A percentile compares a stretch with the other conserved stretches of the same genome.
These are phyloP conservation scores for Papilio helenus DNA, from an alignment of 1,140 invertebrate genomes.

Conservation along the genomic window DNA sequence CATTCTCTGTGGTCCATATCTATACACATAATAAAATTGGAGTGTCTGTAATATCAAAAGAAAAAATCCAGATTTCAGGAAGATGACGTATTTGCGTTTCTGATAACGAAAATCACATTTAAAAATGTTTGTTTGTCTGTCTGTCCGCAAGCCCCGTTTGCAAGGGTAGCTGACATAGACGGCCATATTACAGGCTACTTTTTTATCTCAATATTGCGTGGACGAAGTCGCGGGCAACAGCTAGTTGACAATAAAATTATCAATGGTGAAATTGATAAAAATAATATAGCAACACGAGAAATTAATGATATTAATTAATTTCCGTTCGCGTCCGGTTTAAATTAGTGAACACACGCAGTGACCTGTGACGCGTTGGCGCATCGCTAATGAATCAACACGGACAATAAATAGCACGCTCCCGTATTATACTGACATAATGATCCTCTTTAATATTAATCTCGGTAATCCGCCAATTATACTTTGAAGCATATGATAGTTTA, in stretches of 20 bases:
- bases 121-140: too few relatives aligned
- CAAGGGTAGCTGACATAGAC: too few relatives aligned
- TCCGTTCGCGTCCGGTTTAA: conserved; percentile 39
- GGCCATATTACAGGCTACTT: too few relatives aligned
- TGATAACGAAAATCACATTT: too few relatives aligned
- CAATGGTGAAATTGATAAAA: background rate
- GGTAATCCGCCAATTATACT: background rate
- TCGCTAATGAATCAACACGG: conserved; percentile 39
- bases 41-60: too few relatives aligned
- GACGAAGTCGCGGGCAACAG: too few relatives aligned
- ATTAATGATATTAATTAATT: conserved; percentile 31
- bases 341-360: conserved; percentile 43
- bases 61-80: too few relatives aligned
- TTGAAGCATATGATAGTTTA: background rate
- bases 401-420: background rate
- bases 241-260: background rate
- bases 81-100: too few relatives aligned
- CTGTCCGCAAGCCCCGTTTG: too few relatives aligned
- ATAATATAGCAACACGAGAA: background rate
- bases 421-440: conserved; percentile 4
- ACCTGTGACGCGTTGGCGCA: conserved; percentile 43
- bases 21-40: too few relatives aligned
- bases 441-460: background rate
- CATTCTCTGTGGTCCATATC: too few relatives aligned
- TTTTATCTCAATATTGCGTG: too few relatives aligned